phyloP scores from a whole-genome alignment of 2,888 invertebrate genomes.

The Osmoderma eremita region DNA sequence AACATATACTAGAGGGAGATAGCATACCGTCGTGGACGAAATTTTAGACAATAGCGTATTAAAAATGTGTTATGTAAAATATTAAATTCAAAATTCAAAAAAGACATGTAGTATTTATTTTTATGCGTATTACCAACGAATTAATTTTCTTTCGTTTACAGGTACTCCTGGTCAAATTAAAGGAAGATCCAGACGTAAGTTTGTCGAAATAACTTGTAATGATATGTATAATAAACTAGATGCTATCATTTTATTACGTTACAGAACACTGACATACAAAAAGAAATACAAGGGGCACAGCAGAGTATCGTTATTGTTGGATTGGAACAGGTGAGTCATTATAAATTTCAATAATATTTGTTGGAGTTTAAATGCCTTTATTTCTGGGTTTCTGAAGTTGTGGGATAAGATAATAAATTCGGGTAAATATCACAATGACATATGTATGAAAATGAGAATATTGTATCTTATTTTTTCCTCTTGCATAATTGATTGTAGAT shows the following conservation, averaged over 20 bases:
- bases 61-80: conserved; percentile 41
- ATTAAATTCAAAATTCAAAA: conserved; percentile 35
- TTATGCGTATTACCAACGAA: not conserved
- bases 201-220: conserved; percentile 19
- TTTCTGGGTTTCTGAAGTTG: not conserved
- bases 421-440: not conserved
- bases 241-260: conserved; percentile 21
- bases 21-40: conserved; percentile 8
- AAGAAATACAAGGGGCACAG: conserved; percentile 58
- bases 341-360: conserved; percentile 25
- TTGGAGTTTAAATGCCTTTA: not conserved
- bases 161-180: conserved; percentile 56
- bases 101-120: conserved; percentile 36
- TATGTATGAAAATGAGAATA: not conserved
- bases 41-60: conserved; percentile 2
- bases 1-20: conserved; percentile 19
- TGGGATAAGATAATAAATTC: conserved; percentile 10
- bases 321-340: conserved; percentile 58
- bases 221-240: not conserved
- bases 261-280: conserved; percentile 53
- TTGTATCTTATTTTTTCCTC: not conserved
- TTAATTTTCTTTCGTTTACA: conserved; percentile 50
- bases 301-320: conserved; percentile 60
- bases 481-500: not conserved
- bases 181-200: conserved; percentile 59